Base-by-base conservation (phyloP, 2,113 vertebrate genomes). In the Mungos mungo region DNA sequence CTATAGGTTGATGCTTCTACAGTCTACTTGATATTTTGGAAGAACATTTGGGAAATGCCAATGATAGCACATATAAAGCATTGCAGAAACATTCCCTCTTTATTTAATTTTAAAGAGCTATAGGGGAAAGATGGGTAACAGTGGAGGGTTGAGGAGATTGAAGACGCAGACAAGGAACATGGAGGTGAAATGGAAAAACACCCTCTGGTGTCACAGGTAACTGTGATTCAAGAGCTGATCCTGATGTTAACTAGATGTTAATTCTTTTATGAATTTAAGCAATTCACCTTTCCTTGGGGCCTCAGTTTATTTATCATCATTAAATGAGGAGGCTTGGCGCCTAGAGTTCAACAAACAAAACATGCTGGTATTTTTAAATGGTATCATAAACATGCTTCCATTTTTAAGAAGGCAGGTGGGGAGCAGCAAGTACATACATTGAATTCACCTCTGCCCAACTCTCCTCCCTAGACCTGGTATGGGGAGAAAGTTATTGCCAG, bases 241-340 rank as follows among this genome's bases (percentile, higher is more conserved):
- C 68, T 83, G 54, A 66, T 35, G 27, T 47, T 68, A 80, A 77
- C 65, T 93, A 71, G 33, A 74, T 15, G 33, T 57, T 74, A 72
- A 31, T 15, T 60, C n/a, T 72, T 94, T 65, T 74, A 38, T 68
- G 38, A 71, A 7, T 29, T 92, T 38, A 96, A 95, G 52, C 29
- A 95, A 84, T 35, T 96, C 63, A 45, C 69, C 31, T 76, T 89
- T 63, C 65, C 77, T 63, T 68, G 66, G 50, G 35, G 10, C 45
- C 41, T 93, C 69, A 83, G 33, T n/a, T 76, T 68, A 31, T 77
- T 93, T 60, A 79, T 89, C 25, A 35, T 68, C 45, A 77, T 45
- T 79, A 38, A 93, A 93, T 52, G n/a, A 38, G 79, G 7, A 95
- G 25, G 71, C 94, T 79, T 94, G 85, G 35, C 57, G 50, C 69